Conservation (phyloP, 2,888 invertebrate species). For the Agrotis segetum region DNA sequence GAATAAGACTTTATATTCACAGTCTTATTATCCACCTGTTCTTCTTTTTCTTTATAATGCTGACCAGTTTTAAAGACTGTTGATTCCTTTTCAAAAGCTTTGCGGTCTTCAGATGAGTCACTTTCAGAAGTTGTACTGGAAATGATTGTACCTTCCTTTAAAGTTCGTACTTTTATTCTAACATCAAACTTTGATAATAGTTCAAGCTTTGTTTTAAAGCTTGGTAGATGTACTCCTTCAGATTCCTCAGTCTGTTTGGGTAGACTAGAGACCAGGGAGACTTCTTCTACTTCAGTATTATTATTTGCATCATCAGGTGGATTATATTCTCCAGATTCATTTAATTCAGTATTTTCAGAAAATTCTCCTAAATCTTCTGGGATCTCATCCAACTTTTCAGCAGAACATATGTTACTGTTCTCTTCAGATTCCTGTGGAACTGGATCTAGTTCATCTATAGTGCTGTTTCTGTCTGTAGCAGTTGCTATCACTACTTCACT, state of each 20-base stretch:
- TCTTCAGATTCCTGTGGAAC: constrained; percentile 56
- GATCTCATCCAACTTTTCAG: constrained; percentile 73
- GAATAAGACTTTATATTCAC: constrained; percentile 79
- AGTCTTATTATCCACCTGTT: constrained; percentile 71
- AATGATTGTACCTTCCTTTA: constrained; percentile 81
- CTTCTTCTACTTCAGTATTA: constrained; percentile 71
- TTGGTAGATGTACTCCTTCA: constrained; percentile 69
- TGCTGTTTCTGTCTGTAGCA: constrained; percentile 73
- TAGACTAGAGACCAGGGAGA: constrained; percentile 73
- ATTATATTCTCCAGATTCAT: constrained; percentile 69
- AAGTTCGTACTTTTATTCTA: constrained; percentile 88
- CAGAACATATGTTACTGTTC: constrained; percentile 67
- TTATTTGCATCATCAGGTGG: constrained; percentile 68
- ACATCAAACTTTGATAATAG: constrained; percentile 90
- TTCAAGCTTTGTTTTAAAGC: constrained; percentile 87
- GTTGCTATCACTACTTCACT: constrained; percentile 78
- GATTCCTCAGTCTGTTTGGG: constrained; percentile 67
- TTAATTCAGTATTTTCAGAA: constrained; percentile 67
- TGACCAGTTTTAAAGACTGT: constrained; percentile 67
- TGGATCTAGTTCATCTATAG: constrained; percentile 49
- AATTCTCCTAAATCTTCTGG: constrained; percentile 60
- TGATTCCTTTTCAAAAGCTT: constrained; percentile 66
- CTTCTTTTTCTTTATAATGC: constrained; percentile 76
- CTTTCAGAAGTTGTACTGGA: constrained; percentile 85
- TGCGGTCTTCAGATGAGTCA: constrained; percentile 75